phyloP scores from a whole-genome alignment of 2,797 vertebrate species.

The Masticophis lateralis region DNA sequence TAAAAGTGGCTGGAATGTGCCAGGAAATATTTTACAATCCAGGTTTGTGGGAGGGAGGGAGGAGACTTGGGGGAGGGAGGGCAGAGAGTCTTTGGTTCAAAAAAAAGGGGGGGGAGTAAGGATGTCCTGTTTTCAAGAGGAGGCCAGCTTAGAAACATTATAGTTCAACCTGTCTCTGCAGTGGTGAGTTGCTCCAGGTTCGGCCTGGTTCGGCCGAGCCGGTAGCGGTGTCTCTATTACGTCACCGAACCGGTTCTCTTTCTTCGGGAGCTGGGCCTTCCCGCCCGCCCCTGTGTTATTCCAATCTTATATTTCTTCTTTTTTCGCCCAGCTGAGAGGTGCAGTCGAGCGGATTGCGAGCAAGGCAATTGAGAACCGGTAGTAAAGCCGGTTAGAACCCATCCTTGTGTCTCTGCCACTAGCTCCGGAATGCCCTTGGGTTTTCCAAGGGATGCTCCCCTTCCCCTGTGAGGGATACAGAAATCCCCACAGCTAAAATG shows the following conservation, averaged over 20 bases:
- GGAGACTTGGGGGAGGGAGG: neutral
- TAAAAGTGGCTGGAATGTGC: neutral
- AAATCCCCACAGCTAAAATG: neutral
- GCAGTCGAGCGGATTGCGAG: no score
- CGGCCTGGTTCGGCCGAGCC: no score
- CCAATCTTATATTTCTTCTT: no score
- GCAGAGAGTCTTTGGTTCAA: neutral
- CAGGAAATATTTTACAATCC: slow-evolving; percentile 16
- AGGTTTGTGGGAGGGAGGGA: neutral
- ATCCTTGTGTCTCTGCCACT: neutral
- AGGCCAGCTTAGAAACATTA: neutral
- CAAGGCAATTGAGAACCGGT: no score
- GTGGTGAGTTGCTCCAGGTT: no score
- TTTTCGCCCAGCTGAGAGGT: no score
- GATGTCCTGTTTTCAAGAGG: neutral
- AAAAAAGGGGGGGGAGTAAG: neutral
- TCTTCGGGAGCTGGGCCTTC: no score
- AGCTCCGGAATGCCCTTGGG: neutral
- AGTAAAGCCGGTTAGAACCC: no score
- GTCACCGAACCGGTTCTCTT: no score
- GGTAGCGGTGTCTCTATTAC: no score
- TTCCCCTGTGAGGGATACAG: neutral
- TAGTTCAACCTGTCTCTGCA: neutral
- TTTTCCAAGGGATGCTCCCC: neutral
- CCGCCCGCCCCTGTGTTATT: no score